Evolutionary conservation across 2,797 vertebrate species (phyloP), one percentile per base, ranked within the genome.

Genomic region (Myotis vivesi): DNA sequence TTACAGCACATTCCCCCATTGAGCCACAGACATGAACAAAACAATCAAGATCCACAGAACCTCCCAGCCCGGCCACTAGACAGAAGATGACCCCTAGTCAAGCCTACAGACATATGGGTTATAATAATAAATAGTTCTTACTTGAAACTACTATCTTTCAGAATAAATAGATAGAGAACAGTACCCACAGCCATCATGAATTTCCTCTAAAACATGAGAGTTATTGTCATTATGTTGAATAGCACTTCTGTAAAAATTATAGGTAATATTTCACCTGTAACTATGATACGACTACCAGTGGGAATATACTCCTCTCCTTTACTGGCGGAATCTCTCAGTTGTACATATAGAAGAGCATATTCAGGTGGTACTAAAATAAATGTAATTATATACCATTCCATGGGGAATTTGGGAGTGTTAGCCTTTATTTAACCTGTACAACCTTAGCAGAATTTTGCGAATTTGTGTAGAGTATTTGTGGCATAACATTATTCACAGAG

Each of bases 221-320:
- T 68, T 92, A 69, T 46, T 62, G 38, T 73, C 36, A 53, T 19
- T 38, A 57, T 76, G 75, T 77, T 91, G 57, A 77, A 59, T 69
- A 86, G 33, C 36, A 82, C 80, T 89, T 66, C 55, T 82, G 28
- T 38, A 72, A 92, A 94, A 91, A 89, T 89, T 68, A 75, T 15
- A 71, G 75, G 69, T 90, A 82, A 41, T 79, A 88, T 95, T 94
- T 97, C 89, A 71, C 64, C 33, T 86, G 51, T 82, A 76, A 66
- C 28, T 82, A 25, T 53, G 44, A 44, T 25, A 44, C 3, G 38
- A 71, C 23, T 83, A 75, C 57, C 49, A 59, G 30, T 91, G 75
- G 44, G 85, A 38, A 91, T 89, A 41, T 25, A 75, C 51, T 66
- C 8, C 44, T 75, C 38, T 75, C 44, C 20, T 57, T 92, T 82